phyloP scores from a whole-genome alignment of 2,888 invertebrate genomes.

The Chrysodeixis includens region DNA sequence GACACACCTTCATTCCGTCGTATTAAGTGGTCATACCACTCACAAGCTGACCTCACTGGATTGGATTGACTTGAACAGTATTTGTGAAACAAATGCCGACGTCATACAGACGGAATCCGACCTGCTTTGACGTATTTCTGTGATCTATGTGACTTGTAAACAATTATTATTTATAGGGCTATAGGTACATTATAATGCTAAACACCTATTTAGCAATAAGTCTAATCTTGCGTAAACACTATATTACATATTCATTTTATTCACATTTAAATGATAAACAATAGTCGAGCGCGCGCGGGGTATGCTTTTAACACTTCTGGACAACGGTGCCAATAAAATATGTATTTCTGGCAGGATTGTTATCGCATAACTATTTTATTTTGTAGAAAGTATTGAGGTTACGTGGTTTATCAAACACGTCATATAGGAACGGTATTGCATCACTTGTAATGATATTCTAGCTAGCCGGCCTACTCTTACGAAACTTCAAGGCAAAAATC shows the following conservation, averaged over 20 bases:
- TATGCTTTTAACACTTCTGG: too few species aligned
- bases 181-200: neutral
- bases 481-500: neutral
- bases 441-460: neutral
- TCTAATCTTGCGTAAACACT: too few species aligned
- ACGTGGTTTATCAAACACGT: neutral
- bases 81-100: slow-evolving; percentile 32
- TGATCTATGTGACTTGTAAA: neutral
- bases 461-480: neutral
- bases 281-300: too few species aligned
- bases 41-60: slow-evolving; percentile 33
- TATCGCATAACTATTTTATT: neutral
- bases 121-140: neutral
- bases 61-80: slow-evolving; percentile 15
- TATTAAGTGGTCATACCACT: neutral
- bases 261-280: too few species aligned
- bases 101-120: slow-evolving; percentile 10
- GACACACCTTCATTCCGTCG: slow-evolving; percentile 21
- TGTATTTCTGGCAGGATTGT: too few species aligned
- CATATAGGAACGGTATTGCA: neutral
- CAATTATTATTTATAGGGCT: neutral
- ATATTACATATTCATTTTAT: too few species aligned
- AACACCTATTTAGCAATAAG: neutral
- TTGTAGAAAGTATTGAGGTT: neutral
- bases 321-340: too few species aligned